phyloP scores from a whole-genome alignment of 37 sponge, comb jelly and placozoan species.

The Amphimedon queenslandica region DNA sequence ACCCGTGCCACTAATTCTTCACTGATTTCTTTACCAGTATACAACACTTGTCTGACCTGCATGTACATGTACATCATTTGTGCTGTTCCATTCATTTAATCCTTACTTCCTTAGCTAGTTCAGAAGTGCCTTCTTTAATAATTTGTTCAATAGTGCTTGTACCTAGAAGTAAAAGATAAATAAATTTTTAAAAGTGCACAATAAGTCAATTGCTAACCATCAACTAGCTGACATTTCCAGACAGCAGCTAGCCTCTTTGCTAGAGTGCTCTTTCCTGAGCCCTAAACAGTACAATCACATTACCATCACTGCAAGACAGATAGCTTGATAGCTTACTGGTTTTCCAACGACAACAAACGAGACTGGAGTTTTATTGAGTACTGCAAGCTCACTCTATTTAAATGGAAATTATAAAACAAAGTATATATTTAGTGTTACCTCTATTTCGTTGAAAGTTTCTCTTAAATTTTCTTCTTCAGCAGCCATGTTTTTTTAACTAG shows the following conservation, averaged over 20 bases:
- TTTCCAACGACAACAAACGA: constrained; percentile 75
- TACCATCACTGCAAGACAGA: not conserved
- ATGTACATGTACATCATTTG: not conserved
- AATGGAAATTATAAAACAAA: not conserved
- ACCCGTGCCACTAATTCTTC: constrained; percentile 45
- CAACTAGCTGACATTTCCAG: constrained; percentile 82
- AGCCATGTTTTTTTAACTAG: not conserved
- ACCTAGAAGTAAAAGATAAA: constrained; percentile 13
- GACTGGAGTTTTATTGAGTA: constrained; percentile 47
- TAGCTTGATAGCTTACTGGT: constrained; percentile 44
- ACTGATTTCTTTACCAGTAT: constrained; percentile 46
- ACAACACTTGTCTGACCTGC: constrained; percentile 54
- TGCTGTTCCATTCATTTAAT: not conserved
- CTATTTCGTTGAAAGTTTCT: constrained; percentile 1
- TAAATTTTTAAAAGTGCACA: not conserved
- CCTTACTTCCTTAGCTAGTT: constrained; percentile 44
- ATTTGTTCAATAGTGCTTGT: constrained; percentile 57
- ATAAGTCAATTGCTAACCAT: constrained; percentile 33
- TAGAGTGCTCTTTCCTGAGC: constrained; percentile 77
- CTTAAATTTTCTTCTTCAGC: not conserved
- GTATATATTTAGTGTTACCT: not conserved
- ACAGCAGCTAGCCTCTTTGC: constrained; percentile 62
- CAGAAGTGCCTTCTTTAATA: constrained; percentile 27
- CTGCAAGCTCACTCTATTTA: constrained; percentile 30
- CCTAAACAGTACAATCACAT: constrained; percentile 21